phyloP scores from a whole-genome alignment of 92 coral and sea anemone species.

The Virgularia gustaviana region DNA sequence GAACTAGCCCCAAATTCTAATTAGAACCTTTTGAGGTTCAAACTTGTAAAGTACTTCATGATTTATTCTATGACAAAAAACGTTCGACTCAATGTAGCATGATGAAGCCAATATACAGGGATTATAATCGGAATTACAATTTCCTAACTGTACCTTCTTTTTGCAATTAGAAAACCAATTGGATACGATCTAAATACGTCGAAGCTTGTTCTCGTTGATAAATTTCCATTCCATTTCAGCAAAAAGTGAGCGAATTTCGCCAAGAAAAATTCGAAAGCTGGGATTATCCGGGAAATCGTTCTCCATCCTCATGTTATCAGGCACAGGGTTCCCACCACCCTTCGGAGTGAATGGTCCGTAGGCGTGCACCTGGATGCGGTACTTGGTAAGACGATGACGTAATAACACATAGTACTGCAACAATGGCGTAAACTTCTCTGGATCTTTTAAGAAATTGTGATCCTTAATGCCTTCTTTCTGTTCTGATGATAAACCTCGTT shows the following conservation, averaged over 20 bases:
- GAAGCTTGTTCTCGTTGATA: constrained; percentile 30
- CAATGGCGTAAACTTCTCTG: constrained; percentile 41
- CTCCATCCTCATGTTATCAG: constrained; percentile 57
- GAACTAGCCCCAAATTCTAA: too few species aligned
- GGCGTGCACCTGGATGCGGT: constrained; percentile 70
- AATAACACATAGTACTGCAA: constrained; percentile 60
- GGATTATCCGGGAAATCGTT: constrained; percentile 59
- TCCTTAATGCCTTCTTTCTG: constrained; percentile 48
- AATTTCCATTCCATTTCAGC: constrained; percentile 77
- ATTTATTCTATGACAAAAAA: too few species aligned
- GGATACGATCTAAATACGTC: neutral
- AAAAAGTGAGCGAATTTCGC: constrained; percentile 63
- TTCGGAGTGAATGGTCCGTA: constrained; percentile 79
- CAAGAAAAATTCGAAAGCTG: constrained; percentile 60
- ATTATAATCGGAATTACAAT: too few species aligned
- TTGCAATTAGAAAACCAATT: too few species aligned
- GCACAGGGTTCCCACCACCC: constrained; percentile 14
- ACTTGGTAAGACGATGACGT: constrained; percentile 76
- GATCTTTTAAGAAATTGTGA: constrained; percentile 40
- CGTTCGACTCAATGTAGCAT: too few species aligned
- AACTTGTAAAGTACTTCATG: too few species aligned
- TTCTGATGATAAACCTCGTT: constrained; percentile 45
- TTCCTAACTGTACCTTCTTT: too few species aligned
- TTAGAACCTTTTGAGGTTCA: too few species aligned
- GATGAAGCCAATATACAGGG: too few species aligned